Evolutionary conservation across 2,888 invertebrate species (phyloP).

Genomic region (Netelia inedita): DNA sequence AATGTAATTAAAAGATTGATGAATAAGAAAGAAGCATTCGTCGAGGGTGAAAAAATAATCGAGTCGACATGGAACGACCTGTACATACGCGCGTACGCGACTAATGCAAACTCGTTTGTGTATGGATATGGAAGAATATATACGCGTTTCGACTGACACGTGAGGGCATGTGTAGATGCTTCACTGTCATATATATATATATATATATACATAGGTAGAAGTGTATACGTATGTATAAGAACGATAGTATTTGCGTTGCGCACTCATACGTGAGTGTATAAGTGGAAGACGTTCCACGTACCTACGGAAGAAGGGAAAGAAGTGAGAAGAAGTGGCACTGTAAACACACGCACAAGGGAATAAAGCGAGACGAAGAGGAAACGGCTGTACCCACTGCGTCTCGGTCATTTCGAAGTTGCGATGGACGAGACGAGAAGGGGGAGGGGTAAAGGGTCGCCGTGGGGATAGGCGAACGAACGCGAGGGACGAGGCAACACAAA

Average conservation of each 20-base stretch:
- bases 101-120: conserved; percentile 50
- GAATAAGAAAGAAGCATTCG: not conserved
- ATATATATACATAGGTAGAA: not conserved
- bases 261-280: conserved; percentile 14
- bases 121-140: conserved; percentile 65
- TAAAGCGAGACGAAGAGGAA: conserved; percentile 37
- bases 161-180: not conserved
- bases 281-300: conserved; percentile 43
- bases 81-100: not conserved
- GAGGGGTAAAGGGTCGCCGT: conserved; percentile 33
- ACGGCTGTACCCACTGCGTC: conserved; percentile 35
- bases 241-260: conserved; percentile 10
- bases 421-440: conserved; percentile 52
- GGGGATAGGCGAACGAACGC: conserved; percentile 32
- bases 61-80: not conserved
- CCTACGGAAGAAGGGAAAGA: conserved; percentile 57
- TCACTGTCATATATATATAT: not conserved
- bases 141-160: conserved; percentile 50
- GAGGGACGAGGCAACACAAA: conserved; percentile 38
- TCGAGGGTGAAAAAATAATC: not conserved
- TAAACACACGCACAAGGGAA: conserved; percentile 18
- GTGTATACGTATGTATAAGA: conserved; percentile 13
- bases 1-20: not conserved
- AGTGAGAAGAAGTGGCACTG: conserved; percentile 52
- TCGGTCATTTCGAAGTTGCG: conserved; percentile 45